Evolutionary conservation across 1,140 invertebrate genomes (phyloP).

Genomic region (Dreissena polymorpha): DNA sequence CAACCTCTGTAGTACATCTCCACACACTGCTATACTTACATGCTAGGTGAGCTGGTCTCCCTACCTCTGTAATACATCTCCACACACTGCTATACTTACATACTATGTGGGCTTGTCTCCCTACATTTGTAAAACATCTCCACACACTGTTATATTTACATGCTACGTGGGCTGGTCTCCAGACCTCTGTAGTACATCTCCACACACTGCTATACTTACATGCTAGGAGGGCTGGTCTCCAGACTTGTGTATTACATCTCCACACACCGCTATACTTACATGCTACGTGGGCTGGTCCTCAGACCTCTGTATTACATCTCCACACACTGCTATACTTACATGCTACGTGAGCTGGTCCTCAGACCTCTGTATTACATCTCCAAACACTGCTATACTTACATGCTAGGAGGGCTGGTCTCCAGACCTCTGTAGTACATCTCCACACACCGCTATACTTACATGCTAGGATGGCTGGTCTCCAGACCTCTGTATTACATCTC

Average conservation of each 20-base stretch:
- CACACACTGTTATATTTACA: no score
- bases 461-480: conserved; percentile 55
- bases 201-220: no score
- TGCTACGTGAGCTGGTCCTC: conserved; percentile 54
- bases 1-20: conserved; percentile 63
- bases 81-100: no score
- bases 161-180: conserved; percentile 55
- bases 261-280: no score
- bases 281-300: conserved; percentile 54
- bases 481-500: conserved; percentile 63
- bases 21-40: no score
- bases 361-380: conserved; percentile 63
- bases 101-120: conserved; percentile 55
- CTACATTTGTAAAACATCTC: conserved; percentile 63
- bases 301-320: conserved; percentile 63
- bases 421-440: conserved; percentile 63
- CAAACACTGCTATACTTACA: no score
- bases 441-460: no score
- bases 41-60: conserved; percentile 55
- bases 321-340: no score
- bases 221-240: conserved; percentile 55
- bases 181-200: conserved; percentile 63
- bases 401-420: conserved; percentile 55
- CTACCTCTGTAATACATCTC: conserved; percentile 63
- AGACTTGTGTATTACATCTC: conserved; percentile 63